Evolutionary conservation across 1,140 invertebrate genomes (phyloP), one percentile per base, ranked within the genome.

Genomic region (Drosophila obscura): DNA sequence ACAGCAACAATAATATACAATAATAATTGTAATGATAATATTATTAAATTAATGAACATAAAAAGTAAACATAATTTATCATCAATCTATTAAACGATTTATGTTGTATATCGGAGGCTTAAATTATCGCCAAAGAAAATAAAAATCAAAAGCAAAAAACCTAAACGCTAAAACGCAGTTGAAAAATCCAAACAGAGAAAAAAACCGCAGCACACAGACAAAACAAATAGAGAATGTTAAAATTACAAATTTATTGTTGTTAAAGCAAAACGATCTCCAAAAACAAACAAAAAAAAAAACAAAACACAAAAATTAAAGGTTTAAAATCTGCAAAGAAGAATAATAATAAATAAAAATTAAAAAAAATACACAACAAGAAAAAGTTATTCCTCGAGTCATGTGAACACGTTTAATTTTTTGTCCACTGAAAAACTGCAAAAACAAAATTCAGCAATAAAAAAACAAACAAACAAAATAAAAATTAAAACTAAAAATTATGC

Each of bases 101-200:
- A 85, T 82, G 74, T 85, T 85, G 82, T 88, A 88, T 88, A 91
- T 91, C 90, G 90, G 90, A 91, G 90, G 90, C 90, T 91, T 91
- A 91, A 91, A 91, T 89, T 90, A 91, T 85, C 90, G 90, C 90
- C 90, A 91, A 91, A 91, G 90, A 89, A 87, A 73, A 59, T 43
- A 50, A 77, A 72, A 65, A 80, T 49, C 46, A 79, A 64, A 74
- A 62, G 49, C 52, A 57, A 69, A 76, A 66, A 59, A 61, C 16
- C 49, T 44, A 66, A 67, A 68, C 64, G 16, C 35, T 13, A 59
- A 59, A 58, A 77, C 31, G 73, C 73, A 87, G 80, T 73, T 73
- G 49, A 55, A 71, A 52, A 71, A 52, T 53, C 51, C 11, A 58
- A 75, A 39, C 58, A 26, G 22, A 57, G 8, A 69, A 22, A 48